Conservation (phyloP, 2,797 vertebrate genomes). For the Smutsia gigantea region DNA sequence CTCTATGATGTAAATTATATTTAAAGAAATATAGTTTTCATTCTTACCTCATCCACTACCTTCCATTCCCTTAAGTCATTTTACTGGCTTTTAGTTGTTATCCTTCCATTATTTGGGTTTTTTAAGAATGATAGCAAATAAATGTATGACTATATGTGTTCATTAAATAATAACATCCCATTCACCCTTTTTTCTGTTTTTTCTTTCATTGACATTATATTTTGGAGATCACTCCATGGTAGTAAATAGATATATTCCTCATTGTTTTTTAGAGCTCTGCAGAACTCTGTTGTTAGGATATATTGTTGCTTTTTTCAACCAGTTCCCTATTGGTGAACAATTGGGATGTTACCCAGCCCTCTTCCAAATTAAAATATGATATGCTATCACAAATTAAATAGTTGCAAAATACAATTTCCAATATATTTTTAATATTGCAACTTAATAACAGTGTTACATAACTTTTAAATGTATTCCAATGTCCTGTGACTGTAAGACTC, state of each 20-base stretch:
- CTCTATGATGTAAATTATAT: background rate
- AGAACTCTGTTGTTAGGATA: background rate
- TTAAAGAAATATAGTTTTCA: background rate
- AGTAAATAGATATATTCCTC: background rate
- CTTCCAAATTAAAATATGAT: background rate
- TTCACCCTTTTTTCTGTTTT: background rate
- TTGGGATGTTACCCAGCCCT: background rate
- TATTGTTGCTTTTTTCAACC: background rate
- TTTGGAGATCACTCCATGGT: background rate
- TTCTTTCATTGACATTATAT: background rate
- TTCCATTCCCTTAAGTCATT: background rate
- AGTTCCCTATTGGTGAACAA: background rate
- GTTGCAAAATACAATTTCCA: background rate
- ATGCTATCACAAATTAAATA: background rate
- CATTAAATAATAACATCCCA: background rate
- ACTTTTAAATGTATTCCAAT: constrained; percentile 11
- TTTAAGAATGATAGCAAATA: background rate
- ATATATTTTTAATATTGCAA: background rate
- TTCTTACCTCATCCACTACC: background rate
- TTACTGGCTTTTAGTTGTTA: background rate
- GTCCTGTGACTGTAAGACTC: background rate
- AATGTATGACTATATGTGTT: background rate
- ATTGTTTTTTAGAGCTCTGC: background rate
- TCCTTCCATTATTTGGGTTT: background rate
- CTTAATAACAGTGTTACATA: background rate